Percentiles rank a stretch among this genome's conserved stretches.
Conservation (phyloP, 2,797 vertebrate genomes). For the Buphagus erythrorhynchus region DNA sequence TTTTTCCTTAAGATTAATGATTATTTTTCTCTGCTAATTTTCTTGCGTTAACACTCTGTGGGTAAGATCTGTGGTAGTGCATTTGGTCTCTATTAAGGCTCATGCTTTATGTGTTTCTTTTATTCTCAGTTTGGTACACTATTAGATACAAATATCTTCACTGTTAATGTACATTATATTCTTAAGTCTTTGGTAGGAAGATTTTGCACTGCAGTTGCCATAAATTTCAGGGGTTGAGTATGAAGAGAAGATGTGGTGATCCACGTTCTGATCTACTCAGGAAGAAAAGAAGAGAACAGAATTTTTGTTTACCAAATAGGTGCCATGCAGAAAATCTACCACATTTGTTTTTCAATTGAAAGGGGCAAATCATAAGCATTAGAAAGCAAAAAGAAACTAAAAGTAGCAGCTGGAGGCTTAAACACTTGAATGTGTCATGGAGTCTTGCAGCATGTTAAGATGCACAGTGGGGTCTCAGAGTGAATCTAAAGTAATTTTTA, state of each 20-base stretch:
- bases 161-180: neutral
- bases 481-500: neutral
- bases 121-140: neutral
- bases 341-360: neutral
- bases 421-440: neutral
- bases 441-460: neutral
- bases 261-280: neutral
- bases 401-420: neutral
- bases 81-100: neutral
- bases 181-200: neutral
- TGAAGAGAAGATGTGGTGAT: neutral
- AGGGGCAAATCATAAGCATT: neutral
- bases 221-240: neutral
- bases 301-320: neutral
- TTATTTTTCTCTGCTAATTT: neutral
- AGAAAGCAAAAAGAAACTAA: neutral
- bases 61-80: neutral
- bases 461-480: accelerated
- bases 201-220: neutral
- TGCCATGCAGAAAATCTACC: neutral
- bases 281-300: neutral
- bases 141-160: neutral
- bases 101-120: neutral
- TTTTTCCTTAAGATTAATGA: neutral
- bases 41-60: neutral